Percentiles rank a stretch among this genome's conserved stretches.
Evolutionary conservation across 2,797 vertebrate species (phyloP).

Genomic region (Periparus ater): DNA sequence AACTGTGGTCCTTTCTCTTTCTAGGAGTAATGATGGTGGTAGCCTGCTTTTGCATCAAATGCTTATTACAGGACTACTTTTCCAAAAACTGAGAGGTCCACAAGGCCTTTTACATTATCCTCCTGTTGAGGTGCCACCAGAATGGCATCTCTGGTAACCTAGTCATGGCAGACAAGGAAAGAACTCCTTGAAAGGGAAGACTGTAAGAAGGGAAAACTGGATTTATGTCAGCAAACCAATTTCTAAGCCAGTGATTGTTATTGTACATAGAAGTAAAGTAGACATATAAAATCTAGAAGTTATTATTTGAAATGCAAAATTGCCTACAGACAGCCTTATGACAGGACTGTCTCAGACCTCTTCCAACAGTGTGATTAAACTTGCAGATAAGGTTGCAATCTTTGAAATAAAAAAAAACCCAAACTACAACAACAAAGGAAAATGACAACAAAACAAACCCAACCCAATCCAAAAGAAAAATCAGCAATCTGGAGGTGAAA

Average conservation of each 20-base stretch:
- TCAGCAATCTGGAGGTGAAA: neutral
- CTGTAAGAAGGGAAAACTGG: neutral
- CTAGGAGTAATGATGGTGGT: neutral
- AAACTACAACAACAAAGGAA: neutral
- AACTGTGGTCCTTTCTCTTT: neutral
- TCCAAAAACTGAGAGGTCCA: neutral
- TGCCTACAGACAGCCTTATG: neutral
- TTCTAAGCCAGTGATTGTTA: neutral
- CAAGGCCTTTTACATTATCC: neutral
- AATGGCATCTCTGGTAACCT: neutral
- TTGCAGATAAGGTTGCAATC: neutral
- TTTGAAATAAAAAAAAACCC: neutral
- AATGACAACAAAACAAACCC: neutral
- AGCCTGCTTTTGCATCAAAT: neutral
- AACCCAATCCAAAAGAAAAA: neutral
- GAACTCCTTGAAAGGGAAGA: neutral
- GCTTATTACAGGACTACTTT: neutral
- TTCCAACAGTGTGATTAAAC: neutral
- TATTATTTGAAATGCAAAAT: neutral
- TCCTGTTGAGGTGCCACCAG: neutral
- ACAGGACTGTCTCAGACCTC: neutral
- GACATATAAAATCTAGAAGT: neutral
- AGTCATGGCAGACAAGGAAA: neutral
- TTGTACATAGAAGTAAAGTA: neutral
- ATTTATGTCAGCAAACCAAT: neutral